A percentile compares a stretch with the other conserved stretches of the same genome.
Conservation (phyloP, 1,140 invertebrate genomes). For the Phthorimaea operculella region DNA sequence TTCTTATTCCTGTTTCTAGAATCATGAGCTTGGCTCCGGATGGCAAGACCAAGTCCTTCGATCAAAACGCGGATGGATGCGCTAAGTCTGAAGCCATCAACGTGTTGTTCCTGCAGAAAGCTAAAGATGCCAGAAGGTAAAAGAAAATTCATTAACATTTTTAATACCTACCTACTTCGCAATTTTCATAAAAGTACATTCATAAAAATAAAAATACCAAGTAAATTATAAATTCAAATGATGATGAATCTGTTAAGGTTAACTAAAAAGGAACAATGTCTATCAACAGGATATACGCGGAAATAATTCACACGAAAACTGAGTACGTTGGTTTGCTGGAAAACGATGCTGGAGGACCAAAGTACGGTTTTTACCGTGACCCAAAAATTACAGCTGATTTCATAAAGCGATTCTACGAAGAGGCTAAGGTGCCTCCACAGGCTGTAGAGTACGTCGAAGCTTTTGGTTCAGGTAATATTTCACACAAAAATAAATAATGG, state of each 20-base stretch:
- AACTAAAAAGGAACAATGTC: not conserved
- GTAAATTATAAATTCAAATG: too few relatives aligned
- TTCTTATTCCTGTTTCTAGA: constrained; percentile 23
- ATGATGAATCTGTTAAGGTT: too few relatives aligned
- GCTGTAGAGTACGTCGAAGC: constrained; percentile 79
- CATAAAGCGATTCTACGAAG: constrained; percentile 72
- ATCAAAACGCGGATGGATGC: constrained; percentile 78
- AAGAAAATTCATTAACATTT: too few relatives aligned
- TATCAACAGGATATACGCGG: constrained; percentile 73
- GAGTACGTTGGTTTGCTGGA: constrained; percentile 45
- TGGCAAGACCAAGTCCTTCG: constrained; percentile 86
- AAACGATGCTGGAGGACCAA: constrained; percentile 19
- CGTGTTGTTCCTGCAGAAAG: constrained; percentile 82
- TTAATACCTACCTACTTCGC: not conserved
- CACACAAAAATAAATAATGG: not conserved
- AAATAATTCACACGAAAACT: constrained; percentile 74
- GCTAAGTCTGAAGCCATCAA: constrained; percentile 77
- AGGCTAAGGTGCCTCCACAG: constrained; percentile 71
- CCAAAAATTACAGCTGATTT: constrained; percentile 65
- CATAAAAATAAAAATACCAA: not conserved
- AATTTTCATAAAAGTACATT: not conserved
- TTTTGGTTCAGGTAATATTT: constrained; percentile 71
- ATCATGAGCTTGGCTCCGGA: constrained; percentile 76
- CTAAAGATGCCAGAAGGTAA: constrained; percentile 73
- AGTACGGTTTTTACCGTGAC: constrained; percentile 67